These are phyloP conservation scores for Eristalis intricaria DNA, from an alignment of 2,888 invertebrate genomes.

Conservation along the genomic window DNA sequence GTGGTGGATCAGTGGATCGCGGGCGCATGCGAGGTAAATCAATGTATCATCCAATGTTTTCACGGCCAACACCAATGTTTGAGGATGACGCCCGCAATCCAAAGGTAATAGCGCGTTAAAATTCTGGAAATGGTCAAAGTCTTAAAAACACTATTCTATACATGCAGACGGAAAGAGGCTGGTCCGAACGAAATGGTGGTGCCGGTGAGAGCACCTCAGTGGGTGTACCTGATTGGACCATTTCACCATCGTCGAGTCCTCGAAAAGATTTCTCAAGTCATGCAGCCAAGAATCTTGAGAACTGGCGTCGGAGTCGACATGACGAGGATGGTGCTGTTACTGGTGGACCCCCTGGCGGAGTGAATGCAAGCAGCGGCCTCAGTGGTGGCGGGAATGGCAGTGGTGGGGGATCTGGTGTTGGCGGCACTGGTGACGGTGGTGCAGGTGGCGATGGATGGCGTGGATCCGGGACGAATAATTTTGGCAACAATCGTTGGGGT, in stretches of 20 bases:
- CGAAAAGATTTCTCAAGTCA: constrained; percentile 79
- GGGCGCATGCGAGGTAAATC: constrained; percentile 80
- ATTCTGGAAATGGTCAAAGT: no score
- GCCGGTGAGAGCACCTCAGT: constrained; percentile 73
- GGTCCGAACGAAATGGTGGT: constrained; percentile 79
- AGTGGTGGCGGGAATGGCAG: not conserved
- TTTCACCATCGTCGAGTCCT: constrained; percentile 79
- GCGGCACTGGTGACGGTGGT: constrained; percentile 31
- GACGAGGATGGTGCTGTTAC: constrained; percentile 75
- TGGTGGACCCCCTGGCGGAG: constrained; percentile 33
- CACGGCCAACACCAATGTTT: constrained; percentile 78
- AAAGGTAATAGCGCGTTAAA: constrained; percentile 33
- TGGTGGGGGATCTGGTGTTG: not conserved
- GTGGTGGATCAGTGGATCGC: constrained; percentile 82
- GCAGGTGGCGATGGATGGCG: constrained; percentile 72
- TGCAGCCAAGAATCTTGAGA: constrained; percentile 78
- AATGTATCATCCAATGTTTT: constrained; percentile 78
- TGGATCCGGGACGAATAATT: constrained; percentile 66
- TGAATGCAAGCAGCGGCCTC: constrained; percentile 30
- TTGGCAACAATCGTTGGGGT: constrained; percentile 78
- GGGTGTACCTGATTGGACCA: constrained; percentile 77
- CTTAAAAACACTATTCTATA: no score
- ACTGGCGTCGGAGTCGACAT: constrained; percentile 79
- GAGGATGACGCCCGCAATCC: constrained; percentile 76
- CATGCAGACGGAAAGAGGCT: constrained; percentile 77